phyloP scores from a whole-genome alignment of 2,888 invertebrate species.

The Lasius platythorax region DNA sequence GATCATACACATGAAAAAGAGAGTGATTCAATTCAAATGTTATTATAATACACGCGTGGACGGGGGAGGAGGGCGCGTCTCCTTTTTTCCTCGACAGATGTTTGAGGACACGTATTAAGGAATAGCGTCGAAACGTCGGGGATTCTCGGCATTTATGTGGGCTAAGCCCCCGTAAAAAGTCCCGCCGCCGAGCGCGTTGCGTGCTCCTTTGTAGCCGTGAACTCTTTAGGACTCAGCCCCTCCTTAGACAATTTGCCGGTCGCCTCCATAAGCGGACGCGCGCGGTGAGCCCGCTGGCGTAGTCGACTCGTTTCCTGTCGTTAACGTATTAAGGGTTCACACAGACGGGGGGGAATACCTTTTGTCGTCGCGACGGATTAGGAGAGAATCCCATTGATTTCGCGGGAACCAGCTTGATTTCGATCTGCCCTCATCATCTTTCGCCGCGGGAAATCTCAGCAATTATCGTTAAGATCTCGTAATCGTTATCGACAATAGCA shows the following conservation, averaged over 20 bases:
- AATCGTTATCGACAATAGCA: neutral
- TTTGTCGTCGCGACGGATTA: conserved; percentile 54
- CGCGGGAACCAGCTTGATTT: conserved; percentile 45
- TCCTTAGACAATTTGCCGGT: conserved; percentile 76
- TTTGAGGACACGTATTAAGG: conserved; percentile 11
- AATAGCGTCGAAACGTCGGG: conserved; percentile 28
- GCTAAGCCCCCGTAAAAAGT: conserved; percentile 65
- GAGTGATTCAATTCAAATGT: neutral
- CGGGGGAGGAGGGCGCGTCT: neutral
- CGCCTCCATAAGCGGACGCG: conserved; percentile 75
- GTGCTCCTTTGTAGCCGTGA: conserved; percentile 72
- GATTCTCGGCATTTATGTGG: conserved; percentile 60
- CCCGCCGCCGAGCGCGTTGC: conserved; percentile 61
- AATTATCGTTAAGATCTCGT: conserved; percentile 5
- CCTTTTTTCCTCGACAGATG: conserved; percentile 7
- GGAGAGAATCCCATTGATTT: conserved; percentile 55
- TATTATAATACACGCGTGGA: neutral
- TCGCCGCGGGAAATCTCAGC: neutral
- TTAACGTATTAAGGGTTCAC: conserved; percentile 79
- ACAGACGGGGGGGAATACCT: conserved; percentile 56
- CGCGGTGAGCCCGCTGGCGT: conserved; percentile 63
- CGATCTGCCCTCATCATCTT: neutral
- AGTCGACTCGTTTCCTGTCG: conserved; percentile 77
- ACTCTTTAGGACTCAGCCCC: conserved; percentile 76
- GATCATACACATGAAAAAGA: conserved; percentile 10